Evolutionary conservation across 2,888 invertebrate species (phyloP), one percentile per base, ranked within the genome.

Genomic region (Ferrisia virgata): DNA sequence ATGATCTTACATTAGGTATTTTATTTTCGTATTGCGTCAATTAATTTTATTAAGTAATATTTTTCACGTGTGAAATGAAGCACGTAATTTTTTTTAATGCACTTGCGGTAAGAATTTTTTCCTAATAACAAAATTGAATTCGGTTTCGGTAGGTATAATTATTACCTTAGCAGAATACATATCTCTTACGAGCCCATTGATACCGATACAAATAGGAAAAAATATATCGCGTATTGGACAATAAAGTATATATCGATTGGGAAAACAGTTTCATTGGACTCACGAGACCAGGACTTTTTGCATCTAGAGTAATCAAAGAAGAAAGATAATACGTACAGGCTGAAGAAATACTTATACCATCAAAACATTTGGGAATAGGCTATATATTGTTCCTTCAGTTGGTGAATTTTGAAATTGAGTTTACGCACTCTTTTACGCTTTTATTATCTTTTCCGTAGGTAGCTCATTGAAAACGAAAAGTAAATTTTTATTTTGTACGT

Each of bases 261-360:
- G n/a, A 64, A 31, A 64, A 64, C 64, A 64, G 31, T 64, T 64
- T 64, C 64, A 64, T 64, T 64, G 31, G 64, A 64, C 64, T 64
- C 64, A 28, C 13, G 64, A 64, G 64, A 64, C 64, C 15, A 11
- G 13, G 64, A 64, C 64, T 64, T 64, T 28, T 64, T 64, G 31
- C 64, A 64, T 28, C 64, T 31, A 64, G 25, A 25, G 64, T 64
- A 64, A 64, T 64, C 64, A 64, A 64, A 64, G 64, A 64, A 64
- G 64, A 64, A 64, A 31, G 28, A 28, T 25, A 31, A 64, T 64
- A 64, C 28, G 15, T 64, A 28, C 18, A 28, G 31, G 11, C 28
- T 64, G 25, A 28, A 64, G 28, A 28, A 64, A 64, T 18, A n/a
- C n/a, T n/a, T 47, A n/a, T 28, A 64, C 64, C 13, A 11, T 28